Conservation (phyloP, 2,797 vertebrate genomes). For the Mus minutoides region DNA sequence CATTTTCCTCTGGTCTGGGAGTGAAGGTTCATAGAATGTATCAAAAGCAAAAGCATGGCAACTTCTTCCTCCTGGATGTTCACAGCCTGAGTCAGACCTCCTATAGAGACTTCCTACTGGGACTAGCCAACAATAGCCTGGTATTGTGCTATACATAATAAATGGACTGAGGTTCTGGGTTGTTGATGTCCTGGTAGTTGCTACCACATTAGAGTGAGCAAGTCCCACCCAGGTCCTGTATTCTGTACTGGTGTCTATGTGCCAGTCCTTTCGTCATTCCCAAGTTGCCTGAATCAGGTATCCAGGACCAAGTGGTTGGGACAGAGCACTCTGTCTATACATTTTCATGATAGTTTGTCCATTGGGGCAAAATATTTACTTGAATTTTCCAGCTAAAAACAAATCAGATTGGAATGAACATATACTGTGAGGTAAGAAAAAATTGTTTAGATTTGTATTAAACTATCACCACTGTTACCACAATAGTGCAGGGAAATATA, state of each 20-base stretch:
- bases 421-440: neutral
- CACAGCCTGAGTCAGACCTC: neutral
- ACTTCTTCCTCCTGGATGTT: neutral
- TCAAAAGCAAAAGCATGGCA: neutral
- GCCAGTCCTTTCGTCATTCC: neutral
- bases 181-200: neutral
- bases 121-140: neutral
- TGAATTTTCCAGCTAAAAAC: neutral
- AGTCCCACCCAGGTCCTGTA: neutral
- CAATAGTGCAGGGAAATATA: neutral
- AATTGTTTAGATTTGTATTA: neutral
- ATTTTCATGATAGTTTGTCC: neutral
- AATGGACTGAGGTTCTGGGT: neutral
- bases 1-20: neutral
- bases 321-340: neutral
- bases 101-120: neutral
- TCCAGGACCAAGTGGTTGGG: neutral
- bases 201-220: neutral
- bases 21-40: neutral
- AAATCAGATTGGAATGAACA: neutral
- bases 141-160: neutral
- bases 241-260: neutral
- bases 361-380: neutral
- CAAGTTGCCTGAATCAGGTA: neutral
- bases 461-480: neutral